These are phyloP conservation scores for Eriocheir sinensis DNA, from an alignment of 1,140 invertebrate species.

Conservation along the genomic window DNA sequence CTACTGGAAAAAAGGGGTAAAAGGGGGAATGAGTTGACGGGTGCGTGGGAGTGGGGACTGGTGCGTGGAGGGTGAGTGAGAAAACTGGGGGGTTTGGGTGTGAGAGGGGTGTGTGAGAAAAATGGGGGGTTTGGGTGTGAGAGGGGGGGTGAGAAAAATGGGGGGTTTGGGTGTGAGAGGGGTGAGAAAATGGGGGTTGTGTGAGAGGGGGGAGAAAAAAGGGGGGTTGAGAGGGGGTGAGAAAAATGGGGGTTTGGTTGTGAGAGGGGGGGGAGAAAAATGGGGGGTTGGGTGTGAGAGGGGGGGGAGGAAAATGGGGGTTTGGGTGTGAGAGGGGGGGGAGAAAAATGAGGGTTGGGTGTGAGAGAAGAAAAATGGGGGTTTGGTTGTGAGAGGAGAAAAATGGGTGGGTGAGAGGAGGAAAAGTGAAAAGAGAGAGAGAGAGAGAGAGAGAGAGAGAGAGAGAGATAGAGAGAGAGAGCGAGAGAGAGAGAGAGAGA, in stretches of 20 bases:
- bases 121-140: not conserved
- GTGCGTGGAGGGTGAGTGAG: not conserved
- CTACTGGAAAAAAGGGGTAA: slow-evolving; percentile 44
- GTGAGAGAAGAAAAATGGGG: not conserved
- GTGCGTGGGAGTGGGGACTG: too few species aligned
- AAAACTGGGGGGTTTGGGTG: too few species aligned
- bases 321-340: not conserved
- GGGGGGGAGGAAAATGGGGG: not conserved
- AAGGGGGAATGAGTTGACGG: not conserved
- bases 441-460: too few species aligned
- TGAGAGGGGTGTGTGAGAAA: not conserved
- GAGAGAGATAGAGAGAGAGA: too few species aligned
- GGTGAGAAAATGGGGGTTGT: too few species aligned
- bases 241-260: not conserved
- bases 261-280: not conserved
- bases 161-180: not conserved
- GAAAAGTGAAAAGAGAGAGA: too few species aligned
- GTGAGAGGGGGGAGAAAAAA: not conserved
- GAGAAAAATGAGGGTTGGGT: not conserved
- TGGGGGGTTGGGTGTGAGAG: not conserved
- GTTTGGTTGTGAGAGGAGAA: too few species aligned
- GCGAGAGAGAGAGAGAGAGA: too few species aligned
- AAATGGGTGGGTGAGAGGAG: too few species aligned
- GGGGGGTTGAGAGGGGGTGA: not conserved
- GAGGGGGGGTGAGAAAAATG: not conserved